Base-by-base conservation (phyloP, 2,113 vertebrate species). In the Suricata suricatta region DNA sequence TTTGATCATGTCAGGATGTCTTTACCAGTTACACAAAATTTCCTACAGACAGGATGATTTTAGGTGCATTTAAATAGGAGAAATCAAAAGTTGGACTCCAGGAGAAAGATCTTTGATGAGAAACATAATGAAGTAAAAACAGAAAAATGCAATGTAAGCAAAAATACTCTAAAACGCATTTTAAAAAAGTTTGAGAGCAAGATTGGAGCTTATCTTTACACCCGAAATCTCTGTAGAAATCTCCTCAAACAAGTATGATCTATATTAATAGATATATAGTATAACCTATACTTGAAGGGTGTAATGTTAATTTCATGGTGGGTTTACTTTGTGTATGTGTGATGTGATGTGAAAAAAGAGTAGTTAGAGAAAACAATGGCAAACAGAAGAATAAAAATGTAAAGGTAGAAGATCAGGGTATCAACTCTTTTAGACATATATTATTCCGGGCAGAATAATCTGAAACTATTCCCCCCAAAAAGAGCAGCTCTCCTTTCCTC, bases 61-160 rank as follows among this genome's bases (percentile, higher is more conserved):
- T 81, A 92, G 35, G 64, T 74, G 54, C 95, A 84, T 2, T 95
- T 16, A 92, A 90, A 66, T 47, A 98, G 68, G 52, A 95, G 71
- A 97, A 98, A 97, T 47, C 35, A 88, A 95, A 97, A 29, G n/a
- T 0, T 95, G 47, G n/a, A n/a, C 6, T 96, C 81, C 23, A 89
- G 44, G 44, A 29, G 25, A 96, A 83, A 72, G 69, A 97, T n/a
- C 29, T 80, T 96, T 90, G 90, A 21, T 17, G 47, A 88, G 47
- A 88, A 38, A 68, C 19, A 3, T 0, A 33, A 86, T 82, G 8
- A 86, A 71, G 16, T 41, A 86, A 93, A 83, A 81, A 54, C 66
- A 94, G 91, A 88, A 96, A 96, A 72, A 60, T 85, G 41, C 10
- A 72, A 21, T 31, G 66, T 7, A 91, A 96, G 13, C 9, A 94